phyloP scores from a whole-genome alignment of 92 coral and sea anemone species.

The Plumapathes pennacea region DNA sequence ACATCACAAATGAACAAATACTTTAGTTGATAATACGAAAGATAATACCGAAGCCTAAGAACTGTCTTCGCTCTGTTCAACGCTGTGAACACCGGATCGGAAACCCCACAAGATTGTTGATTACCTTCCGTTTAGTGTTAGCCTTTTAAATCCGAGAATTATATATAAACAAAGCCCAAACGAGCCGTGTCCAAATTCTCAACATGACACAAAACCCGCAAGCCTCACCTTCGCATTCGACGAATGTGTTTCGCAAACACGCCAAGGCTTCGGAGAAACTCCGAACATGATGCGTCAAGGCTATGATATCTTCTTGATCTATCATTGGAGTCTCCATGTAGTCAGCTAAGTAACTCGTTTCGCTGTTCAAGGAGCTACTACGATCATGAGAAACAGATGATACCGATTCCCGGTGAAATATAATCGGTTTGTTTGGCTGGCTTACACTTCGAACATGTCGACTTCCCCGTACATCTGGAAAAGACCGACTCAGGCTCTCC shows the following conservation, averaged over 20 bases:
- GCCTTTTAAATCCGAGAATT: too few species aligned
- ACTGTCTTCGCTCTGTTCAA: too few species aligned
- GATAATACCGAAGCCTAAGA: too few species aligned
- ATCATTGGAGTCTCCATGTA: constrained; percentile 90
- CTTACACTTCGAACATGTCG: constrained; percentile 24
- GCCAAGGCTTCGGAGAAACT: constrained; percentile 90
- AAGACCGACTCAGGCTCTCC: constrained; percentile 23
- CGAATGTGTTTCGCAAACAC: constrained; percentile 76
- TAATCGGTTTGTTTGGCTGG: constrained; percentile 23
- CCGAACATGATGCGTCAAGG: constrained; percentile 84
- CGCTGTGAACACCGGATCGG: too few species aligned
- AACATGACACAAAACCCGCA: background rate
- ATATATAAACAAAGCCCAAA: background rate
- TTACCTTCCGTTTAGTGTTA: too few species aligned
- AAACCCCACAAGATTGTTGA: too few species aligned
- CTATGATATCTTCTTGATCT: constrained; percentile 90
- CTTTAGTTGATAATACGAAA: too few species aligned
- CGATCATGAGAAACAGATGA: constrained; percentile 68
- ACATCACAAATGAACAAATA: too few species aligned
- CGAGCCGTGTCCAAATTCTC: background rate
- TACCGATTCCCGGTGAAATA: constrained; percentile 63
- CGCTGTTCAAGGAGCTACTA: constrained; percentile 89
- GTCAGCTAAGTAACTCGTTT: constrained; percentile 72
- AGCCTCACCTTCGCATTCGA: constrained; percentile 74
- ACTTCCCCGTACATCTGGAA: constrained; percentile 32